Conservation (phyloP, 2,888 invertebrate species). For the Charanyca ferruginea region DNA sequence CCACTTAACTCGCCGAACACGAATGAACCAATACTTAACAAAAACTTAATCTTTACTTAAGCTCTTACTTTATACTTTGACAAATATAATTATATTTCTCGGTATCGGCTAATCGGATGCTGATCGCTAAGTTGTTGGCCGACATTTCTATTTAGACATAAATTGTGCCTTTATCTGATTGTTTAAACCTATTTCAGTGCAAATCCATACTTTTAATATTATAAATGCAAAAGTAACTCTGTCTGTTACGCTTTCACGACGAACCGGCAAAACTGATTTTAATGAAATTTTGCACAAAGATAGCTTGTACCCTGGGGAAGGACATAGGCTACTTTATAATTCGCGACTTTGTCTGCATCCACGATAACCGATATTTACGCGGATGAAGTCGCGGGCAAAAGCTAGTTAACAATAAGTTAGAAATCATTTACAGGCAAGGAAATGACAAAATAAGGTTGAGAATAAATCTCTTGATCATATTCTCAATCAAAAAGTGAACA, state of each 20-base stretch:
- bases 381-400: too few relatives aligned
- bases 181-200: not conserved
- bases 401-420: slow-evolving; percentile 10
- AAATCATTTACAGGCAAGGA: not conserved
- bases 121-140: slow-evolving; percentile 35
- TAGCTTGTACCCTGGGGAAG: too few relatives aligned
- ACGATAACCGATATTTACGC: too few relatives aligned
- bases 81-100: slow-evolving; percentile 46
- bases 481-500: not conserved
- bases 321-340: too few relatives aligned
- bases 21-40: slow-evolving; percentile 23
- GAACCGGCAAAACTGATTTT: too few relatives aligned
- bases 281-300: too few relatives aligned
- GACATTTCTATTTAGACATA: slow-evolving; percentile 1
- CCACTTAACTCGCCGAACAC: slow-evolving; percentile 10
- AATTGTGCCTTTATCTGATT: slow-evolving; percentile 13
- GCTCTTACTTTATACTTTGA: slow-evolving; percentile 48
- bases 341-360: too few relatives aligned
- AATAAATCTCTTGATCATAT: not conserved
- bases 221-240: too few relatives aligned
- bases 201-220: slow-evolving; percentile 15
- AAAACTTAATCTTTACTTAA: slow-evolving; percentile 48
- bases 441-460: not conserved
- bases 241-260: too few relatives aligned
- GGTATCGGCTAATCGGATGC: slow-evolving; percentile 45